Percentiles rank a stretch among this genome's conserved stretches.
Conservation (phyloP, 1,140 invertebrate genomes). For the Brachionus asplanchnoidis region DNA sequence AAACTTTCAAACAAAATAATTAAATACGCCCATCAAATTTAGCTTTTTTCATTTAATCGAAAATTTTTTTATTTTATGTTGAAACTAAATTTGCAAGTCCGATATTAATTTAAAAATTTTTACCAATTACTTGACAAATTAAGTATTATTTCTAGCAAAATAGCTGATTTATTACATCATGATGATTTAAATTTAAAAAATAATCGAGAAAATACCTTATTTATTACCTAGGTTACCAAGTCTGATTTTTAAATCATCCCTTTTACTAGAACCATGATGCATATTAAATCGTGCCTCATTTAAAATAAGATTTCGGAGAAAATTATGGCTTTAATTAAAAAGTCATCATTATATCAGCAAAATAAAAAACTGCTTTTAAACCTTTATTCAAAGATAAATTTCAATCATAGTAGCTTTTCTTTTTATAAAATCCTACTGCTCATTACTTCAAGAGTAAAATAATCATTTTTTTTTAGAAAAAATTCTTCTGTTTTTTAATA, state of each 20-base stretch:
- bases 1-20: background rate
- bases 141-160: background rate
- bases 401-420: too few relatives aligned
- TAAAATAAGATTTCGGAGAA: background rate
- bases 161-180: background rate
- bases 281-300: background rate
- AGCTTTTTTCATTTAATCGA: background rate
- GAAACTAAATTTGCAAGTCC: background rate
- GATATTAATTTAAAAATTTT: too few relatives aligned
- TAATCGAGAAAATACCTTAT: background rate
- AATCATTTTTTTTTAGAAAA: too few relatives aligned
- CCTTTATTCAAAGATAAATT: too few relatives aligned
- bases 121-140: too few relatives aligned
- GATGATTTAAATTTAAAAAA: background rate
- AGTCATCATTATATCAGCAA: background rate
- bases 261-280: background rate
- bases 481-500: too few relatives aligned
- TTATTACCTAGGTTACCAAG: background rate
- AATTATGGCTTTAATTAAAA: background rate
- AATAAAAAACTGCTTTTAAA: background rate
- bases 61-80: background rate
- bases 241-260: background rate
- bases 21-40: background rate
- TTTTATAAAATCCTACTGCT: too few relatives aligned
- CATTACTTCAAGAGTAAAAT: too few relatives aligned